Evolutionary conservation across 2,888 invertebrate species (phyloP), one percentile per base, ranked within the genome.

Genomic region (Eupelmus urozonus): DNA sequence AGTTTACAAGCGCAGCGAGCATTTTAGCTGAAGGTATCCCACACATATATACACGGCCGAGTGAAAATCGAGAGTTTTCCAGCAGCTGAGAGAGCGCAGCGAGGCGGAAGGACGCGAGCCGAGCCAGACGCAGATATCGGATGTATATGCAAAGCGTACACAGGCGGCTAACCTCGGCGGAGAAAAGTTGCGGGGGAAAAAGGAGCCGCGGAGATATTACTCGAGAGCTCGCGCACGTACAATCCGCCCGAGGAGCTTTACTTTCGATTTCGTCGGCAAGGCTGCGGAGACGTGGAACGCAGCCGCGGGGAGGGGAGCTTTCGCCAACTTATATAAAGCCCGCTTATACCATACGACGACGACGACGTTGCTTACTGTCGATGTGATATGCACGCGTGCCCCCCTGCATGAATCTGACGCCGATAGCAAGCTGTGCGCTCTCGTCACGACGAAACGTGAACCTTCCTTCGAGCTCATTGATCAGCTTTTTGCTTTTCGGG

Each of bases 211-310:
- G 9, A 34, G 34, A 34, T 34, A 34, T 34, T 5, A 20, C 51
- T 29, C 4, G 51, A 2, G 9, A 34, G 34, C 34, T 9, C 16
- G 16, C 45, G 9, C 2, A 45, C 16, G 45, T 13, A 16, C 5
- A 45, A 69, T 67, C 40, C 57, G 69, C 69, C 57, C 27, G 45
- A 34, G 67, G 42, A 72, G 67, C 69, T 82, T 82, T 79, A 83
- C 82, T 83, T 82, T 83, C 82, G 79, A 82, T 83, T 80, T 83
- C 83, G 80, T 62, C 66, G 78, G 67, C 27, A 51, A n/a, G n/a
- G n/a, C n/a, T n/a, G n/a, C n/a, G n/a, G 34, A 18, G 34, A 53
- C 20, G 53, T 13, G 42, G 40, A 34, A 34, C 13, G n/a, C 27
- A 23, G 63, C 16, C n/a, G 53, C 29, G 45, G 45, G 51, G 20